Conservation (phyloP, 2,888 invertebrate genomes). For the Anarsia innoxiella region DNA sequence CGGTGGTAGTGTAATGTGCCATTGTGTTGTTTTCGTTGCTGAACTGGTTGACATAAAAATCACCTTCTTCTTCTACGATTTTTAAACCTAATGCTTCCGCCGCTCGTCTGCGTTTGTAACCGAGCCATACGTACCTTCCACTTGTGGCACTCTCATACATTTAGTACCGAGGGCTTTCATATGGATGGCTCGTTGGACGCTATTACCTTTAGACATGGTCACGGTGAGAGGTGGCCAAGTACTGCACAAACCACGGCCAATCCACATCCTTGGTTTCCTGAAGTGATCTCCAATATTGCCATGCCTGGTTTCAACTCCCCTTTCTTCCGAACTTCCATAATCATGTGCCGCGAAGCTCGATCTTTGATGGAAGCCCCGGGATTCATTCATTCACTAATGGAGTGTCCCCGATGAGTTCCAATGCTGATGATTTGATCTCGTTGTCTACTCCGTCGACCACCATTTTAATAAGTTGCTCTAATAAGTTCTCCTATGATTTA, state of each 20-base stretch:
- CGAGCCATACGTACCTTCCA: constrained; percentile 64
- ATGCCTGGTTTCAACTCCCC: constrained; percentile 50
- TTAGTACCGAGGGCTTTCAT: constrained; percentile 66
- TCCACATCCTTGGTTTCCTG: constrained; percentile 63
- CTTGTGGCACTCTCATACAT: constrained; percentile 58
- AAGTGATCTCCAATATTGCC: constrained; percentile 57
- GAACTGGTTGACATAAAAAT: constrained; percentile 61
- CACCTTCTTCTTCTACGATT: constrained; percentile 44
- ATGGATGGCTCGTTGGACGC: constrained; percentile 58
- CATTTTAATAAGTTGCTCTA: no score
- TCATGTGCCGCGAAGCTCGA: constrained; percentile 59
- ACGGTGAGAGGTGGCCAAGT: constrained; percentile 56
- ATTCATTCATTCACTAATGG: constrained; percentile 67
- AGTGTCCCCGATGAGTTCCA: constrained; percentile 64
- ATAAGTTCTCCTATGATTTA: no score
- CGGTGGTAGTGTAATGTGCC: no score
- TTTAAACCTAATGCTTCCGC: constrained; percentile 50
- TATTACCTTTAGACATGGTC: constrained; percentile 64
- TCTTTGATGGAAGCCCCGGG: constrained; percentile 65
- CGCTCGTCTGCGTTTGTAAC: constrained; percentile 49
- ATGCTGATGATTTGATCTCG: constrained; percentile 58
- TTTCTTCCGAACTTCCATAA: constrained; percentile 38
- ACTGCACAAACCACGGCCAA: constrained; percentile 65
- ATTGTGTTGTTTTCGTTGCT: constrained; percentile 52
- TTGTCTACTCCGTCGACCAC: constrained; percentile 29